Conservation (phyloP, 2,797 vertebrate genomes). For the Catamblyrhynchus diadema region DNA sequence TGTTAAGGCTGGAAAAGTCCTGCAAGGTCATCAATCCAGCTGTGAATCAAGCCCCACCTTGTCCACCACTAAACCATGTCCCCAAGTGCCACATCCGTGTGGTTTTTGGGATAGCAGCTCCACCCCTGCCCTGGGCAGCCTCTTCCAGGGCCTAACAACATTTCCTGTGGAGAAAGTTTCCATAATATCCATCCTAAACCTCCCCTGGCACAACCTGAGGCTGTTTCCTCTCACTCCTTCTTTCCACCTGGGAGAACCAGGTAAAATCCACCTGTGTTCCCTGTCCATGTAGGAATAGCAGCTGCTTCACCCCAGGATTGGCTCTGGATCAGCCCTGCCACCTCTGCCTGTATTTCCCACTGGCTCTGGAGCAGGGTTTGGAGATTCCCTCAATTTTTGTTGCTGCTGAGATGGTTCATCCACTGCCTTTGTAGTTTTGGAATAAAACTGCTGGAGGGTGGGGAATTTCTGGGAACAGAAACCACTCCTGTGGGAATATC, state of each 20-base stretch:
- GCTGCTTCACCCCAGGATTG: not conserved
- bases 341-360: not conserved
- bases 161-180: not conserved
- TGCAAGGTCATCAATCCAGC: not conserved
- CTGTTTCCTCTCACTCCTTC: not conserved
- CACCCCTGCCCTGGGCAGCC: no score
- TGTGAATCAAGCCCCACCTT: not conserved
- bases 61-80: accelerated
- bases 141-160: accelerated
- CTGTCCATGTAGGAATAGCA: accelerated
- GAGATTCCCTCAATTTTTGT: not conserved
- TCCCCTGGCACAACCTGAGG: not conserved
- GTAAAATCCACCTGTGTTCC: not conserved
- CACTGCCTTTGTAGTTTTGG: accelerated
- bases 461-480: not conserved
- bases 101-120: not conserved
- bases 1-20: not conserved
- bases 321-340: not conserved
- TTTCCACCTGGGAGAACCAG: not conserved
- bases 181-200: accelerated
- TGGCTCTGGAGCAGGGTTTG: not conserved
- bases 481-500: accelerated
- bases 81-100: accelerated
- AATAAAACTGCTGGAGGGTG: not conserved
- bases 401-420: accelerated